Conservation (phyloP, 2,113 vertebrate genomes). For the Menidia beryllina region DNA sequence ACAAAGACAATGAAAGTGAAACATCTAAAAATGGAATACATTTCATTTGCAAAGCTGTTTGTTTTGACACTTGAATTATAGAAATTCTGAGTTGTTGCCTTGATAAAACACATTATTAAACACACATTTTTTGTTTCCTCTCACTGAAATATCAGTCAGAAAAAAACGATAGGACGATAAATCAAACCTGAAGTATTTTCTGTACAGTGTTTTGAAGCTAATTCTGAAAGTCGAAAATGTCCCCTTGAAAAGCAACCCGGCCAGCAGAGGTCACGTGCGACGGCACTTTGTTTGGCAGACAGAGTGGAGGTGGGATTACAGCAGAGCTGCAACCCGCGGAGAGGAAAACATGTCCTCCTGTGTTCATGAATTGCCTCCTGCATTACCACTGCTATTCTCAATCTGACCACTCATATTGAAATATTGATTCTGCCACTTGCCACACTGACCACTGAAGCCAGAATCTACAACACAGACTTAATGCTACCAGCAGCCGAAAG, state of each 20-base stretch:
- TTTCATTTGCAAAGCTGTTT: slow-evolving; percentile 20
- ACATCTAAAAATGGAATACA: slow-evolving; percentile 26
- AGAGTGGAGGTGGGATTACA: slow-evolving; percentile 18
- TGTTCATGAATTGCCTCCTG: slow-evolving; percentile 29
- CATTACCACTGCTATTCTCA: slow-evolving; percentile 49
- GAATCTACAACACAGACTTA: slow-evolving; percentile 42
- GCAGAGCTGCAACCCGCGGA: slow-evolving; percentile 32
- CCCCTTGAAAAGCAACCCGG: slow-evolving; percentile 54
- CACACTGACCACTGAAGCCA: slow-evolving; percentile 35
- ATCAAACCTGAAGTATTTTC: not conserved
- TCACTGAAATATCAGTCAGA: slow-evolving; percentile 3
- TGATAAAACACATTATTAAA: slow-evolving; percentile 2
- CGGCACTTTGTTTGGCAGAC: slow-evolving; percentile 43
- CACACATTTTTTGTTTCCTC: slow-evolving; percentile 16
- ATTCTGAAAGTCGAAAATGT: slow-evolving; percentile 41
- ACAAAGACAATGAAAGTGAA: slow-evolving; percentile 33
- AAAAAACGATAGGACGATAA: slow-evolving; percentile 3
- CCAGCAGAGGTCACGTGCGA: slow-evolving; percentile 37
- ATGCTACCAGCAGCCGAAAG: slow-evolving; percentile 19
- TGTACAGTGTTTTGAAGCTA: slow-evolving; percentile 9
- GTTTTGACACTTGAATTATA: not conserved
- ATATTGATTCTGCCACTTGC: slow-evolving; percentile 66
- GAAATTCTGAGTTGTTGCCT: not conserved
- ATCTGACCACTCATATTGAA: slow-evolving; percentile 60
- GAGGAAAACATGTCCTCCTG: slow-evolving; percentile 41